Conservation (phyloP, 2,113 vertebrate genomes). For the Alouatta palliata region DNA sequence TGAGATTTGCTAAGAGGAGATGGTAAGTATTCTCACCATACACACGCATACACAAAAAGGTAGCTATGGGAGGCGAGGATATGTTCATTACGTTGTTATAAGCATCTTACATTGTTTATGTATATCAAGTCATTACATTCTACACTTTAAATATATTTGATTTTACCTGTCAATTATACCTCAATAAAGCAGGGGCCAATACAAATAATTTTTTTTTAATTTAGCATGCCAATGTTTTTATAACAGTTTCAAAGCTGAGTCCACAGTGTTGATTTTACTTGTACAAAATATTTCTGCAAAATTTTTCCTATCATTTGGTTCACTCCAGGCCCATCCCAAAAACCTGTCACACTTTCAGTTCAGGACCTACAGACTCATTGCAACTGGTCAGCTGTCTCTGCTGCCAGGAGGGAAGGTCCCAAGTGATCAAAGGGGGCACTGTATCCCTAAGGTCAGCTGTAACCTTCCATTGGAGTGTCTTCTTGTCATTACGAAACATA, state of each 20-base stretch:
- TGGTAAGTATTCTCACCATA: neutral
- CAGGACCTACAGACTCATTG: neutral
- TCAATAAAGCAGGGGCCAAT: neutral
- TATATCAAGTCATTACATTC: neutral
- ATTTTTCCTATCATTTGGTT: neutral
- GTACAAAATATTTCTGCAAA: neutral
- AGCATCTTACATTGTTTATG: neutral
- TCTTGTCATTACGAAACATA: neutral
- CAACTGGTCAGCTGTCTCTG: neutral
- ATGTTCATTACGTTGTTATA: neutral
- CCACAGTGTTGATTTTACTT: too few species aligned
- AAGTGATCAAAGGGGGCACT: neutral
- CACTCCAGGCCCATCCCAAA: neutral
- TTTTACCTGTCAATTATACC: neutral
- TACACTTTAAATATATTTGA: neutral
- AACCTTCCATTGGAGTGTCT: neutral
- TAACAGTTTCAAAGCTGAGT: neutral
- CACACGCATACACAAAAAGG: too few species aligned
- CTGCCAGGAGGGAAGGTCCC: neutral
- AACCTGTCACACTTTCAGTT: neutral
- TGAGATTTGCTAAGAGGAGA: neutral
- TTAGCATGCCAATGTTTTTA: neutral
- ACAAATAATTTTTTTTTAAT: neutral
- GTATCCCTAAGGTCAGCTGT: neutral
- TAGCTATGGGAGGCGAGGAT: neutral